Evolutionary conservation across 2,888 invertebrate species (phyloP), one percentile per base, ranked within the genome.

Genomic region (Oscheius myriophilus): DNA sequence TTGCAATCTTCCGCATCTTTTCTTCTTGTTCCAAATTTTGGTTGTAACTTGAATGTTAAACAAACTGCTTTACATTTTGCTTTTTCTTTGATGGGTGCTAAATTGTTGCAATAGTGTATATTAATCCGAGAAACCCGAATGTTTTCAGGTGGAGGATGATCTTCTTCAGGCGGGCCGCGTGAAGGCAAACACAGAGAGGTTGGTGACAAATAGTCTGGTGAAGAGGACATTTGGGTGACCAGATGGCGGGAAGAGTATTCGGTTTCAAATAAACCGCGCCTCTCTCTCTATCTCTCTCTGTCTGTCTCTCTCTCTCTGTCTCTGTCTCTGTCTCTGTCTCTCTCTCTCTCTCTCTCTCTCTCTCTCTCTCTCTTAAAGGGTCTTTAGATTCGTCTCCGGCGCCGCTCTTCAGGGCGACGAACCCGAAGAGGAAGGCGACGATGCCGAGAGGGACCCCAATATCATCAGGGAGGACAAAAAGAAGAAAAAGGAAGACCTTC

Each of bases 141-240:
- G 33, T 62, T 68, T 73, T 18, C 54, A 77, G 76, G 69, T 77
- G 42, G 82, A 82, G 21, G 78, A 81, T 58, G 82, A 82, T 41
- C 75, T 77, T 4, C 57, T 83, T 49, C 75, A 71, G 9, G 73
- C 75, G 18, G 84, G 82, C 46, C 76, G 76, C 58, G 84, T 84
- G 25, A 79, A 80, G 64, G 81, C 80, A 0, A 80, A 80, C 67
- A 75, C 73, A 18, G 82, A 82, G 45, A 77, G 72, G 78, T 81
- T 18, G 18, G 61, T 42, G 57, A 1, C 18, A 18, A 39, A 18
- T 18, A 49, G 49, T 18, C 18, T 49, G 49, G 23, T 18, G 43
- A 21, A 18, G 18, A 18, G 45, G 25, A 25, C 33, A 33, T 33
- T 33, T 33, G 33, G 33, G 33, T 33, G 33, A 33, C 33, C 33